Base-by-base conservation (phyloP, 2,888 invertebrate species). In the Oeneis ivallda region DNA sequence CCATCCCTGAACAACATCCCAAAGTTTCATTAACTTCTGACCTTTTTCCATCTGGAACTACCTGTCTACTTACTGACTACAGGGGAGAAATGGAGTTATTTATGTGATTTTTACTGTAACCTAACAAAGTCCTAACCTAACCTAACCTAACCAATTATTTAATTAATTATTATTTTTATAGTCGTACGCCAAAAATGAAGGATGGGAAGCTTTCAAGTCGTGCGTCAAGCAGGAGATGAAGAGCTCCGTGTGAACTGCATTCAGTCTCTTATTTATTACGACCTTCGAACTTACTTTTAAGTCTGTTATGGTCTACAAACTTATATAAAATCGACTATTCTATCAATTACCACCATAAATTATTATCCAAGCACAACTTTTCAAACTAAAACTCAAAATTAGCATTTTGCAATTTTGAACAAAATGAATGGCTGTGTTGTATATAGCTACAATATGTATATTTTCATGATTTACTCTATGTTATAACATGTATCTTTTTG, bases 141-240 rank as follows among this genome's bases (percentile, higher is more conserved):
- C 26, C 26, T 5, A 26, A n/a, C n/a, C 26, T 26, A 26, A 26
- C 5, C 5, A 26, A 26, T 26, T 26, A 26, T 4, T 26, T 26
- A 5, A 26, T 26, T 4, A 26, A 26, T 5, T 26, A 26, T 13
- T 39, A 19, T 26, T 34, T 34, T 95, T 94, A 65, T 93, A 98
- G 98, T 96, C 97, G 0, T 96, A 95, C 77, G 94, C 96, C 45
- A 96, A 96, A 85, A 96, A 95, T 76, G 97, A 97, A 89, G 97
- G 97, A 37, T 98, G 98, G 98, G 97, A 97, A 72, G 96, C 97
- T 7, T 98, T 98, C 92, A 98, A 97, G 82, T 93, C 94, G 17
- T 98, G 98, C 83, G 94, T 98, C 57, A 96, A 96, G 79, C 96
- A 97, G 83, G 98, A 98, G 90, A 97, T 98, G 96, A 96, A 95